Percentiles rank a stretch among this genome's conserved stretches.
Evolutionary conservation across 2,797 vertebrate genomes (phyloP).

Genomic region (Macrochelys suwanniensis): DNA sequence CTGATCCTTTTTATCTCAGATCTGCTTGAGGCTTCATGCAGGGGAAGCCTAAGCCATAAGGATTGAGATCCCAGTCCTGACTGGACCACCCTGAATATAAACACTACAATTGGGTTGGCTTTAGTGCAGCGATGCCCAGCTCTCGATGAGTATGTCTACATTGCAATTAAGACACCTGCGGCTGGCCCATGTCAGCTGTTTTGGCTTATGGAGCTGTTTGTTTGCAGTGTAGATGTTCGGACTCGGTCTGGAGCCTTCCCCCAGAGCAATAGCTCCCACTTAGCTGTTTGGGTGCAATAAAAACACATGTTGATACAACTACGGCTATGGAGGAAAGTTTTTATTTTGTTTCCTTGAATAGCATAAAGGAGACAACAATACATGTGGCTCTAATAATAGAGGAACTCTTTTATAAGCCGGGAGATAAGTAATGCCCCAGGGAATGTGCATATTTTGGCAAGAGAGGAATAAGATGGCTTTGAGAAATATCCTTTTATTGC

Average conservation of each 20-base stretch:
- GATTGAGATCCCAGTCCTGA: too few relatives aligned
- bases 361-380: not conserved
- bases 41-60: too few relatives aligned
- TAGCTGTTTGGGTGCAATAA: not conserved
- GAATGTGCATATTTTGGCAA: not conserved
- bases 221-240: not conserved
- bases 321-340: not conserved
- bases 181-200: not conserved
- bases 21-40: too few relatives aligned
- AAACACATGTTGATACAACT: not conserved
- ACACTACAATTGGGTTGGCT: accelerated
- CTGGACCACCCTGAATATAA: too few relatives aligned
- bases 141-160: not conserved
- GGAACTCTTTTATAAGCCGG: not conserved
- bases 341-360: not conserved
- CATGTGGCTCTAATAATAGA: not conserved
- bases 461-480: not conserved
- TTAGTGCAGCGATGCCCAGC: not conserved
- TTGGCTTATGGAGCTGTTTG: not conserved
- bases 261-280: not conserved
- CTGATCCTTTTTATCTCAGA: too few relatives aligned
- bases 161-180: not conserved
- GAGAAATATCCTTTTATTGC: not conserved
- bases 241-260: not conserved
- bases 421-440: not conserved